These are phyloP conservation scores for Drosophila nebulosa DNA, from an alignment of 1,140 invertebrate genomes.

Conservation along the genomic window DNA sequence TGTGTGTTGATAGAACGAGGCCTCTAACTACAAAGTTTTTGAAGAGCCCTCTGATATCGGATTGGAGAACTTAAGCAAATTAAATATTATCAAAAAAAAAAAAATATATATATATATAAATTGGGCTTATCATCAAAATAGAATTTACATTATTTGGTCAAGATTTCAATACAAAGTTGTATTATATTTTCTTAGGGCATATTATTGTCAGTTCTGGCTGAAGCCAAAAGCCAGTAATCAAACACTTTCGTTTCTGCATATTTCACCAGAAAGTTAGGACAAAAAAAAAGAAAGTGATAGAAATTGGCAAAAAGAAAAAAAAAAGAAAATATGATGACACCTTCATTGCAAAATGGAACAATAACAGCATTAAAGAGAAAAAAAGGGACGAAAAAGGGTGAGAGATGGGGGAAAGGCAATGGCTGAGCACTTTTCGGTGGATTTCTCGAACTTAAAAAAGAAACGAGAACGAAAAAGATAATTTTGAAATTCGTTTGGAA, in stretches of 20 bases:
- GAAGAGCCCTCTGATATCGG: background rate
- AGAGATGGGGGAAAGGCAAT: slow-evolving; percentile 12
- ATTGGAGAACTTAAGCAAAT: background rate
- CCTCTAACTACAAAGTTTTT: background rate
- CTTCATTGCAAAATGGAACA: slow-evolving; percentile 65
- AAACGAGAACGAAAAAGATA: slow-evolving; percentile 59
- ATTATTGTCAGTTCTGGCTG: background rate
- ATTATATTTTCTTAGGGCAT: background rate
- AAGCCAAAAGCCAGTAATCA: slow-evolving; percentile 1
- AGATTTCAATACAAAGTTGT: too few species aligned
- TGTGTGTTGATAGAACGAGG: background rate
- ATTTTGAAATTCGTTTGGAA: slow-evolving; percentile 64
- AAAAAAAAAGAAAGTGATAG: slow-evolving; percentile 42
- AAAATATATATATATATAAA: too few species aligned
- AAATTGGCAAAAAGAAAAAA: slow-evolving; percentile 40
- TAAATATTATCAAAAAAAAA: too few species aligned
- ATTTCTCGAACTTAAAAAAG: slow-evolving; percentile 28
- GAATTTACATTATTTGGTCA: too few species aligned
- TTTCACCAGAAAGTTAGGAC: slow-evolving; percentile 19
- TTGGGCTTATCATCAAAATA: too few species aligned
- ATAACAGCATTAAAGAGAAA: slow-evolving; percentile 26
- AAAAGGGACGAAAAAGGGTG: background rate
- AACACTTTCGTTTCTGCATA: slow-evolving; percentile 35
- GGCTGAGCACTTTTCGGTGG: slow-evolving; percentile 45
- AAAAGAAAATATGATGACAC: slow-evolving; percentile 77